Conservation (phyloP, 2,888 invertebrate species). For the Pseudococcus longispinus region DNA sequence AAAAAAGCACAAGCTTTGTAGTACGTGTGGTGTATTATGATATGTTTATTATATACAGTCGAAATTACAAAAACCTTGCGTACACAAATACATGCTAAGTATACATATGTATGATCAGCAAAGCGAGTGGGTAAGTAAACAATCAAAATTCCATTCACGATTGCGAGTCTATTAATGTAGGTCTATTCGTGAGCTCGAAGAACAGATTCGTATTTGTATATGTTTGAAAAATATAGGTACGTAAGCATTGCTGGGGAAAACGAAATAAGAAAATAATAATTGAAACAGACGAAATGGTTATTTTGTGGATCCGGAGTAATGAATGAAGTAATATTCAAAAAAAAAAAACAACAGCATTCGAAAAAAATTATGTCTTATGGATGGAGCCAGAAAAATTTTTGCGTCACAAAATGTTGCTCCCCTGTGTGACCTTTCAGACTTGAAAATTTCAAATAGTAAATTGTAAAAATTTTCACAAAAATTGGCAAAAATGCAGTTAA, state of each 20-base stretch:
- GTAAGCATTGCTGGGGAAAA: background rate
- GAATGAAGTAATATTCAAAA: too few species aligned
- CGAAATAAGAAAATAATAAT: background rate
- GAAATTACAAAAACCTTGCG: background rate
- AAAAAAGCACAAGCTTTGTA: background rate
- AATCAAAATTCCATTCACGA: background rate
- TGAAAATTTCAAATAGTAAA: too few species aligned
- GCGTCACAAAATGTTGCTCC: too few species aligned
- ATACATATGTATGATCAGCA: background rate
- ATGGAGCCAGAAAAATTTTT: too few species aligned
- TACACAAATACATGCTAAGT: background rate
- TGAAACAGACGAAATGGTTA: background rate
- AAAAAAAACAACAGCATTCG: too few species aligned
- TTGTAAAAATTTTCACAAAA: too few species aligned
- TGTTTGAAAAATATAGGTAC: background rate
- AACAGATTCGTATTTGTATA: background rate
- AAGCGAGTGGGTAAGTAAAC: too few species aligned
- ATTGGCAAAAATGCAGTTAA: too few species aligned
- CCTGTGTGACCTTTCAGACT: too few species aligned
- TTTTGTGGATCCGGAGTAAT: too few species aligned
- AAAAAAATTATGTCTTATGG: too few species aligned
- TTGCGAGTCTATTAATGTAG: background rate
- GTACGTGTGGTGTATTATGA: background rate
- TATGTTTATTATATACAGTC: background rate
- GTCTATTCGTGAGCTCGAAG: background rate